Conservation (phyloP, 1,140 invertebrate genomes). For the Diabrotica undecimpunctata region DNA sequence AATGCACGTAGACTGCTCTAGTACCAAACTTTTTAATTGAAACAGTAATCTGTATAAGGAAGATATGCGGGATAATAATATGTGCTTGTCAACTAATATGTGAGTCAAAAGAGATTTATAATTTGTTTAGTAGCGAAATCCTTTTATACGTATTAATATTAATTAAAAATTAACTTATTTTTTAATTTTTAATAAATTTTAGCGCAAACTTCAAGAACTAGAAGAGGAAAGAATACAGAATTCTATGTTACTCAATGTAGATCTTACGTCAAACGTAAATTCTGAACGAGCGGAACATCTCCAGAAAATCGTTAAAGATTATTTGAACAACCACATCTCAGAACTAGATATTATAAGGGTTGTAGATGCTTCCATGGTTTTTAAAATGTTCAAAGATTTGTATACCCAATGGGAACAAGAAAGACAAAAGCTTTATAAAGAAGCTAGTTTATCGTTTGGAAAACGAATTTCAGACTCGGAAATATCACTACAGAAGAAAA, state of each 20-base stretch:
- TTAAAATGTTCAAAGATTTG: conserved; percentile 32
- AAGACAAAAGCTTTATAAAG: conserved; percentile 16
- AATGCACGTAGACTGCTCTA: too few relatives aligned
- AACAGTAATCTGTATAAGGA: too few relatives aligned
- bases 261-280: conserved; percentile 30
- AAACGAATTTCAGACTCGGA: conserved; percentile 8
- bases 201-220: conserved; percentile 24
- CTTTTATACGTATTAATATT: too few relatives aligned
- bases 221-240: conserved; percentile 32
- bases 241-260: conserved; percentile 32
- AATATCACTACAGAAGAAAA: conserved; percentile 10
- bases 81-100: too few relatives aligned
- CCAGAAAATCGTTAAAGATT: conserved; percentile 29
- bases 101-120: too few relatives aligned
- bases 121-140: too few relatives aligned
- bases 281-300: conserved; percentile 30
- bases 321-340: conserved; percentile 26
- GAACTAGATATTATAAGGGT: conserved; percentile 35
- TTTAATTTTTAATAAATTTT: conserved; percentile 7
- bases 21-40: too few relatives aligned
- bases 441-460: conserved; percentile 3
- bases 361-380: conserved; percentile 27
- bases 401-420: conserved; percentile 28
- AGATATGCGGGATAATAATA: too few relatives aligned
- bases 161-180: too few relatives aligned